phyloP scores from a whole-genome alignment of 2,888 invertebrate species.

The Andrena haemorrhoa region DNA sequence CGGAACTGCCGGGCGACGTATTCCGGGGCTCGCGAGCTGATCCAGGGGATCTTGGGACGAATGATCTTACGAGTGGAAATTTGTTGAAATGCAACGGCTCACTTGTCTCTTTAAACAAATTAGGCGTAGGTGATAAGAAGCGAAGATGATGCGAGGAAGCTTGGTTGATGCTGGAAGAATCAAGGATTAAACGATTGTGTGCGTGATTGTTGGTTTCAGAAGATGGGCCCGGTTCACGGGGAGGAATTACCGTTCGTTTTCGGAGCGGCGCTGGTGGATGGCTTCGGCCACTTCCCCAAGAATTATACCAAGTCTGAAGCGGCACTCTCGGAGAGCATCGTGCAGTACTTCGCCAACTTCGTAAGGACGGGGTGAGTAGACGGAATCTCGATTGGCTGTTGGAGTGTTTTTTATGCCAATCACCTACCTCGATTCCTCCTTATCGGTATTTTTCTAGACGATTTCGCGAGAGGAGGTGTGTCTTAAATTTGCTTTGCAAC shows the following conservation, averaged over 20 bases:
- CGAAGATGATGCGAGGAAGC: too few species aligned
- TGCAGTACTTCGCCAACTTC: conserved; percentile 95
- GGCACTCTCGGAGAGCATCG: conserved; percentile 94
- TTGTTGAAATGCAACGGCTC: too few species aligned
- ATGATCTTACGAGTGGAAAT: not conserved
- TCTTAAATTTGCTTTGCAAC: not conserved
- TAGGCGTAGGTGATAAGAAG: too few species aligned
- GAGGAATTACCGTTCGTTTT: conserved; percentile 96
- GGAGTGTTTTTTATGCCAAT: not conserved
- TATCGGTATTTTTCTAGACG: not conserved
- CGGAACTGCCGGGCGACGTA: conserved; percentile 46
- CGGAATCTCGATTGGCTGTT: conserved; percentile 24
- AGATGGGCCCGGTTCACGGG: conserved; percentile 96
- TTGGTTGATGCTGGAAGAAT: too few species aligned
- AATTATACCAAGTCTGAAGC: conserved; percentile 96
- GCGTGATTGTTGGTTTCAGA: conserved; percentile 85
- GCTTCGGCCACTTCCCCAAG: conserved; percentile 92
- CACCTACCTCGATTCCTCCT: not conserved
- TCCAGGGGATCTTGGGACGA: conserved; percentile 14
- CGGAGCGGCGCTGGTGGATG: conserved; percentile 95
- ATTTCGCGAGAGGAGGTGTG: not conserved
- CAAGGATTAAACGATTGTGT: not conserved
- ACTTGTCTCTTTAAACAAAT: too few species aligned
- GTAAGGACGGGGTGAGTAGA: conserved; percentile 93
- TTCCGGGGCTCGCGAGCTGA: conserved; percentile 38